These are phyloP conservation scores for Tuberolachnus salignus DNA, from an alignment of 2,888 invertebrate species.

Conservation along the genomic window DNA sequence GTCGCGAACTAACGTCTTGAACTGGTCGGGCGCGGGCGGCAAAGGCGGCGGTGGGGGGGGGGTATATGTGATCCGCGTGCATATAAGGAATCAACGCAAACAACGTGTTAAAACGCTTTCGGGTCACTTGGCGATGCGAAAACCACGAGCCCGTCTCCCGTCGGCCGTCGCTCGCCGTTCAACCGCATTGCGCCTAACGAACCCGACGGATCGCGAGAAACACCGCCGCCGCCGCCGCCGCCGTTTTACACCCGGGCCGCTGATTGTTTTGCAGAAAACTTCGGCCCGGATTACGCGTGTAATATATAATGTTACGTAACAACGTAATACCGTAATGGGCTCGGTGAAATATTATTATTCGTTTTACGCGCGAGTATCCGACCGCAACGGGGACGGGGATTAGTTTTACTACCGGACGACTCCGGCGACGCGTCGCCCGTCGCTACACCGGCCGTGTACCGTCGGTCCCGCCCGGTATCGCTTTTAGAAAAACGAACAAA, in stretches of 20 bases:
- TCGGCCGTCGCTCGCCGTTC: not conserved
- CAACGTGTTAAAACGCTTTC: constrained; percentile 16
- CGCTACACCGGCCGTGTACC: no score
- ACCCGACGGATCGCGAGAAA: not conserved
- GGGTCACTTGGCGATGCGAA: constrained; percentile 41
- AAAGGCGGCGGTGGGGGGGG: no score
- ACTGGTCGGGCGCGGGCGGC: no score
- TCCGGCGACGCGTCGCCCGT: no score
- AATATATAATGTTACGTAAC: not conserved
- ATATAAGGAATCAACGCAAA: constrained; percentile 27
- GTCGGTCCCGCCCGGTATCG: no score
- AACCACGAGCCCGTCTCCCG: not conserved
- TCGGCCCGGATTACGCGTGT: not conserved
- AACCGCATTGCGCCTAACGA: constrained; percentile 49
- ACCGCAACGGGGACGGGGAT: not conserved
- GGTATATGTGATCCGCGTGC: constrained; percentile 9
- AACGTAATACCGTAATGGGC: not conserved
- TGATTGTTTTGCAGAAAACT: constrained; percentile 30
- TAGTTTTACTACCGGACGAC: not conserved
- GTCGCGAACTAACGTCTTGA: not conserved
- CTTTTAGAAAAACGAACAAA: no score
- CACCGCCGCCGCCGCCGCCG: not conserved
- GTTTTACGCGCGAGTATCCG: not conserved
- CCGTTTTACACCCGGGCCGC: not conserved
- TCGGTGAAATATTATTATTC: not conserved